phyloP scores from a whole-genome alignment of 2,113 vertebrate genomes.

The Ophiodon elongatus region DNA sequence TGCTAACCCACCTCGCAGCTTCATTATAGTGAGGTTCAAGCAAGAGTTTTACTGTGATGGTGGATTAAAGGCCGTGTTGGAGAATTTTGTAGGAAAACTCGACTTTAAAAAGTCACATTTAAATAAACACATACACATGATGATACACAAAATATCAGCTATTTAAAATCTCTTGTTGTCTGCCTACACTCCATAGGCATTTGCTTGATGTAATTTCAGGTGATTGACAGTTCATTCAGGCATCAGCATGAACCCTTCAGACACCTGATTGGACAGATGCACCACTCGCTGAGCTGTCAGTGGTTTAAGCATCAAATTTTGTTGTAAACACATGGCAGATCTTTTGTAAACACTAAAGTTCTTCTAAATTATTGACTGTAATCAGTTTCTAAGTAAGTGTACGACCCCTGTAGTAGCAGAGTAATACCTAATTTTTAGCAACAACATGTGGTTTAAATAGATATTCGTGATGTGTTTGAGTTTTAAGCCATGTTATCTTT shows the following conservation, averaged over 20 bases:
- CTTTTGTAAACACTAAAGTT: neutral
- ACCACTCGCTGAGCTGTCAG: neutral
- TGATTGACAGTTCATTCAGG: constrained; percentile 2
- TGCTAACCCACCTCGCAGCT: neutral
- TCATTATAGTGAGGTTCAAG: neutral
- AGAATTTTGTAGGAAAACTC: neutral
- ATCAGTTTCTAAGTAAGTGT: neutral
- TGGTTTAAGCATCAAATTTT: neutral
- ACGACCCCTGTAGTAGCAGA: neutral
- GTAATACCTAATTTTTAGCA: neutral
- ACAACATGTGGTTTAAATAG: neutral
- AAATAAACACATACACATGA: neutral
- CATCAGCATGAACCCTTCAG: constrained; percentile 3
- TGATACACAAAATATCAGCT: neutral
- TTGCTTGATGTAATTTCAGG: neutral
- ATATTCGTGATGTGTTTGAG: neutral
- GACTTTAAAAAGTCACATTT: constrained; percentile 21
- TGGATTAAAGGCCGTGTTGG: neutral
- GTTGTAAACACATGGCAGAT: neutral
- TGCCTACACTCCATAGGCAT: neutral
- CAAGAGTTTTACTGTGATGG: constrained; percentile 3
- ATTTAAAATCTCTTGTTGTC: neutral
- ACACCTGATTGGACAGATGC: constrained; percentile 1
- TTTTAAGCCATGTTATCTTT: constrained; percentile 3
- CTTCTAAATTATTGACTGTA: neutral